These are phyloP conservation scores for Lasioglossum leucozonium DNA, from an alignment of 2,888 invertebrate genomes.

Conservation along the genomic window DNA sequence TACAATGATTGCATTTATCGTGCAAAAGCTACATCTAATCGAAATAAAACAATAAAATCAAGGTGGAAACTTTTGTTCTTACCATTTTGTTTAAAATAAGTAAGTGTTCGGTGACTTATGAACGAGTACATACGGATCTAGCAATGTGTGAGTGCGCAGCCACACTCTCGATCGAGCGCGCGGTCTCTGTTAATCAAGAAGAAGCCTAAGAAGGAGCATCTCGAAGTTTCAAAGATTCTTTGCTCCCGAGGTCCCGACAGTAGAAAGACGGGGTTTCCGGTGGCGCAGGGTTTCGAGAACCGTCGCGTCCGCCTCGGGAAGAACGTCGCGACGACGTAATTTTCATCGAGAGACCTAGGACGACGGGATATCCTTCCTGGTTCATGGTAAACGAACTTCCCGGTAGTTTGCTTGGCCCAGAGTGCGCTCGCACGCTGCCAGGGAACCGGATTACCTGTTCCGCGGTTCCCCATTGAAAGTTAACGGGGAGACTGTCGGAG, in stretches of 20 bases:
- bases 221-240: background rate
- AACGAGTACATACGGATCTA: no score
- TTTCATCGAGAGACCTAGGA: background rate
- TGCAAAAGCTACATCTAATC: no score
- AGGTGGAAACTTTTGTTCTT: no score
- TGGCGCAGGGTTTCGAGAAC: constrained; percentile 11
- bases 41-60: no score
- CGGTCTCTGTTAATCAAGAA: background rate
- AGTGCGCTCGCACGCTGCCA: background rate
- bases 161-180: no score
- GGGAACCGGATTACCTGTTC: background rate
- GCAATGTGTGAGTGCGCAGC: no score
- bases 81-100: no score
- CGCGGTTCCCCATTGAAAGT: background rate
- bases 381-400: background rate
- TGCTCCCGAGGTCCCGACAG: background rate
- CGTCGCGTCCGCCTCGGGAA: constrained; percentile 20
- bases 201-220: background rate
- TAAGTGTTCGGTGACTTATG: no score
- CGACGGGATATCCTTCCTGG: background rate
- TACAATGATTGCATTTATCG: no score
- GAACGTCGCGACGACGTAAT: constrained; percentile 12
- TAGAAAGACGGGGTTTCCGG: background rate
- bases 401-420: constrained; percentile 19
- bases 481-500: background rate